phyloP scores from a whole-genome alignment of 2,888 invertebrate species.

The Idaea straminata region DNA sequence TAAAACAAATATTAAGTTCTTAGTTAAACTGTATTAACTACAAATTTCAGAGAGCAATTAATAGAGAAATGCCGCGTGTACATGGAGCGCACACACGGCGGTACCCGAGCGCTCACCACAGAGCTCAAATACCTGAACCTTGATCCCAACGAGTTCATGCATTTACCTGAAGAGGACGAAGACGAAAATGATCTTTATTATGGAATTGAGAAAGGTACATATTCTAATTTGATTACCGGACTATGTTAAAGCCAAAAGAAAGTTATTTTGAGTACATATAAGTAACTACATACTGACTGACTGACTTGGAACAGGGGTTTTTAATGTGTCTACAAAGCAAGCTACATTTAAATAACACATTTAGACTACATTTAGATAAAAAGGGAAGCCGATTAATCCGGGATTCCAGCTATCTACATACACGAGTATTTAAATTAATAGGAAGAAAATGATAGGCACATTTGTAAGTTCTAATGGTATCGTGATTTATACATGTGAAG shows the following conservation, averaged over 20 bases:
- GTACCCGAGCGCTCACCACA: conserved; percentile 83
- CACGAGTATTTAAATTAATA: too few species aligned
- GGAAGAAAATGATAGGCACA: too few species aligned
- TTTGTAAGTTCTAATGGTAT: too few species aligned
- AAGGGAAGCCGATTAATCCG: too few species aligned
- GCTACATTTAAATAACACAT: too few species aligned
- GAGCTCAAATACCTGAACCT: conserved; percentile 88
- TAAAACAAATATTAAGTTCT: too few species aligned
- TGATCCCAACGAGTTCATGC: conserved; percentile 84
- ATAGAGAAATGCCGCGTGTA: conserved; percentile 62
- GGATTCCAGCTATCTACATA: too few species aligned
- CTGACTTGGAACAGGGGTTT: background rate
- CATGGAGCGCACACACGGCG: conserved; percentile 68
- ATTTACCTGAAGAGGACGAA: conserved; percentile 80
- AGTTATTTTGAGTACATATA: too few species aligned
- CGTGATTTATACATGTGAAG: too few species aligned
- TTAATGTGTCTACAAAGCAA: too few species aligned
- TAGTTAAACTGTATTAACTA: background rate
- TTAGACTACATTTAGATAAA: too few species aligned
- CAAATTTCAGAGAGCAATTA: conserved; percentile 47
- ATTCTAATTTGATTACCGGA: background rate
- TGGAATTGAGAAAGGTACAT: conserved; percentile 82
- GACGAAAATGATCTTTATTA: conserved; percentile 78
- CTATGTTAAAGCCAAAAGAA: too few species aligned
- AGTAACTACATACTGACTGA: background rate